These are phyloP conservation scores for Meiosimyza decipiens DNA, from an alignment of 2,888 invertebrate genomes.

Conservation along the genomic window DNA sequence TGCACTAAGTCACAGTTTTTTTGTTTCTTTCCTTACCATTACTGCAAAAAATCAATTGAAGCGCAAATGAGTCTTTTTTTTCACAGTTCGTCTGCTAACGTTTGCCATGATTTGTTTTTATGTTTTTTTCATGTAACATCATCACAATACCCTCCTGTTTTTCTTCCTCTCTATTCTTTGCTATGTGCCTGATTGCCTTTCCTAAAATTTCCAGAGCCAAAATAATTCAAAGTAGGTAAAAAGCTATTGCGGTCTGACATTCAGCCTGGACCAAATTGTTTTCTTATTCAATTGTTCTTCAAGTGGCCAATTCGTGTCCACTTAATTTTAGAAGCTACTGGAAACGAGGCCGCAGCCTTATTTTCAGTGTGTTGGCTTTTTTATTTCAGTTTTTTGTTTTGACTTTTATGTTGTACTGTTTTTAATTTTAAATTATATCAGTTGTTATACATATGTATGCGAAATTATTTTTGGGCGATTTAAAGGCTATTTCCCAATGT, in stretches of 20 bases:
- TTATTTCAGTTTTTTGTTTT: neutral
- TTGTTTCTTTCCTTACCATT: neutral
- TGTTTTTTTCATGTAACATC: neutral
- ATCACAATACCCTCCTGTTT: neutral
- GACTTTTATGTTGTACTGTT: neutral
- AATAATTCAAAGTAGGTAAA: too few species aligned
- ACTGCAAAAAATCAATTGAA: conserved; percentile 19
- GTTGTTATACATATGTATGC: too few species aligned
- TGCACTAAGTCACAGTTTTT: neutral
- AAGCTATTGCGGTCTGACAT: neutral
- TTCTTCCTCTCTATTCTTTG: neutral
- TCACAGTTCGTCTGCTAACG: neutral
- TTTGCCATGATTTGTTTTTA: neutral
- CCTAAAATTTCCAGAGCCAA: neutral
- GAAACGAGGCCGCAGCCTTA: conserved; percentile 17
- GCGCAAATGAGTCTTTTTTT: conserved; percentile 25
- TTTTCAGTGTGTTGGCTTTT: conserved; percentile 16
- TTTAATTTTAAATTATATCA: too few species aligned
- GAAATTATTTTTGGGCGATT: too few species aligned
- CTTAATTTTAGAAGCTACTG: conserved; percentile 53
- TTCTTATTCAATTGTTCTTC: conserved; percentile 54
- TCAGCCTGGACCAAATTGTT: neutral
- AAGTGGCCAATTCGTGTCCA: conserved; percentile 61
- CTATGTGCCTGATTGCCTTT: conserved; percentile 13
- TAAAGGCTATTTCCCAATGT: too few species aligned